Conservation (phyloP, 2,797 vertebrate species). For the Zonotrichia albicollis region DNA sequence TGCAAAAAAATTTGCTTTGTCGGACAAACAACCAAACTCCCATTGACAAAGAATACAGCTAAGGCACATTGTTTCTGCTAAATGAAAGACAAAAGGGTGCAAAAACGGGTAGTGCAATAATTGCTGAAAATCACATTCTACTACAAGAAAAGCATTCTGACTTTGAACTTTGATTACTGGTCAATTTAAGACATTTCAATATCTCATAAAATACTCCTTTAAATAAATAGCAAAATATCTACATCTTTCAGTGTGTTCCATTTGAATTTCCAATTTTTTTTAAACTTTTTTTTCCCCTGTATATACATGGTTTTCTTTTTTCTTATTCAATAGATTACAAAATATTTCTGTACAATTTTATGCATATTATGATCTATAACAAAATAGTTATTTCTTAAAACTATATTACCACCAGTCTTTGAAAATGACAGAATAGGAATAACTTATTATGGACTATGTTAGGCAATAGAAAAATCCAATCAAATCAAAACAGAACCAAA, state of each 20-base stretch:
- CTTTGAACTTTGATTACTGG: constrained; percentile 84
- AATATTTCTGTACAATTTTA: constrained; percentile 95
- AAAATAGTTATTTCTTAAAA: constrained; percentile 91
- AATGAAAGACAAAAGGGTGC: constrained; percentile 79
- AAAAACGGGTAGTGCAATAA: constrained; percentile 88
- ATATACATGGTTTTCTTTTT: constrained; percentile 81
- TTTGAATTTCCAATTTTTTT: constrained; percentile 66
- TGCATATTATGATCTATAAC: constrained; percentile 90
- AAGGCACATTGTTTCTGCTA: constrained; percentile 92
- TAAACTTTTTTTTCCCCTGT: constrained; percentile 58
- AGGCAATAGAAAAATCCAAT: constrained; percentile 70
- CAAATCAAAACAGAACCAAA: constrained; percentile 42
- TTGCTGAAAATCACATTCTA: constrained; percentile 91
- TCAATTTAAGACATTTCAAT: constrained; percentile 76
- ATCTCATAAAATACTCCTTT: constrained; percentile 80
- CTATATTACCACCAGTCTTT: constrained; percentile 79
- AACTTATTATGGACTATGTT: constrained; percentile 68
- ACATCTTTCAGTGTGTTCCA: constrained; percentile 79
- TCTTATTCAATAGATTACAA: constrained; percentile 87
- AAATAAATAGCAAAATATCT: constrained; percentile 86
- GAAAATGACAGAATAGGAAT: constrained; percentile 70
- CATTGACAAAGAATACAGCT: constrained; percentile 87
- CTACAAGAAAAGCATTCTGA: constrained; percentile 86
- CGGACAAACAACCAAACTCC: constrained; percentile 81
- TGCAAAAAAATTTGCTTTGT: constrained; percentile 80